phyloP scores from a whole-genome alignment of 2,113 vertebrate genomes.

The Gambusia affinis region DNA sequence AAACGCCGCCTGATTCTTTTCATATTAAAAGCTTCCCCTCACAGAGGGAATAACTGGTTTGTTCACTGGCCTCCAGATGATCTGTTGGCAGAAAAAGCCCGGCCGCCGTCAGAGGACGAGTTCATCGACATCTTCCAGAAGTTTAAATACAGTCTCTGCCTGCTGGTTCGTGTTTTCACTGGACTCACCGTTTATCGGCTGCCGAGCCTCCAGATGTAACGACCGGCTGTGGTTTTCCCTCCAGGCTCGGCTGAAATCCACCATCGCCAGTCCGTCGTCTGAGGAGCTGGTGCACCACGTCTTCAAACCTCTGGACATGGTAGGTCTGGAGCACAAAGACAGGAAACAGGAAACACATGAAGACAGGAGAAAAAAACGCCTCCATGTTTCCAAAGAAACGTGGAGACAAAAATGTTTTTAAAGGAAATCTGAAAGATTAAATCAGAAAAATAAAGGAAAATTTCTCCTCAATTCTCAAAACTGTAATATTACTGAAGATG shows the following conservation, averaged over 20 bases:
- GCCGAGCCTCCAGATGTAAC: background rate
- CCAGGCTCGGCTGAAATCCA: slow-evolving; percentile 84
- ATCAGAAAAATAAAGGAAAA: no score
- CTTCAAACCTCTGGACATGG: slow-evolving; percentile 88
- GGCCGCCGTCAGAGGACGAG: slow-evolving; percentile 82
- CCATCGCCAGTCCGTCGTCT: slow-evolving; percentile 85
- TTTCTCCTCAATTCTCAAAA: no score
- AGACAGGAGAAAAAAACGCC: no score
- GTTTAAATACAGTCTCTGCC: slow-evolving; percentile 89
- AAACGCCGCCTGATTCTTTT: background rate
- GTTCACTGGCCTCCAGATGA: slow-evolving; percentile 76
- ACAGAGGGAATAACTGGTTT: background rate
- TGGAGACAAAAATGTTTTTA: no score
- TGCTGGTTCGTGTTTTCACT: slow-evolving; percentile 82
- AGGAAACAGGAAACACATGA: no score
- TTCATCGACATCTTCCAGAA: slow-evolving; percentile 87
- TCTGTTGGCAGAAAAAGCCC: slow-evolving; percentile 81
- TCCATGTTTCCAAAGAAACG: no score
- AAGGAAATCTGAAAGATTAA: no score
- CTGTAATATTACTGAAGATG: no score
- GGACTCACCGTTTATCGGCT: background rate
- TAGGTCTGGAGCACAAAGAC: slow-evolving; percentile 64
- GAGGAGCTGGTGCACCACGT: slow-evolving; percentile 87
- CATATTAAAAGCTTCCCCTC: background rate
- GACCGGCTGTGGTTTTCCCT: background rate